Percentiles rank a stretch among this genome's conserved stretches.
Conservation (phyloP, 2,888 invertebrate genomes). For the Galeopsomyia nigrocyanea region DNA sequence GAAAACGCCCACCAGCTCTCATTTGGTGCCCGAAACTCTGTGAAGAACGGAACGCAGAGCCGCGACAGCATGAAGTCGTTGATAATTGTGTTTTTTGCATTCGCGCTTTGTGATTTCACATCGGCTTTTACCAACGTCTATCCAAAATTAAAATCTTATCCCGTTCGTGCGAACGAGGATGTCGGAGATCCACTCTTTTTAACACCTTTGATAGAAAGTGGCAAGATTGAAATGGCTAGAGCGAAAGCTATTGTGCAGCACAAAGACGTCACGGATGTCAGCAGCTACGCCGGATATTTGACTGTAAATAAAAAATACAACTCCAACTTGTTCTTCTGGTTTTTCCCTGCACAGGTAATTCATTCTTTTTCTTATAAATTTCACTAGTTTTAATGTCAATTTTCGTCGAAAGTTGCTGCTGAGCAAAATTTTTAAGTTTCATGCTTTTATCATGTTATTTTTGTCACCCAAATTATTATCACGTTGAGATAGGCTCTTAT, state of each 20-base stretch:
- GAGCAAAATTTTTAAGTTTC: not conserved
- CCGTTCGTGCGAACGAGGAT: constrained; percentile 48
- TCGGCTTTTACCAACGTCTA: constrained; percentile 54
- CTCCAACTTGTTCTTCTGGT: constrained; percentile 94
- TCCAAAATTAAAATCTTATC: constrained; percentile 58
- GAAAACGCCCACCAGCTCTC: too few species aligned
- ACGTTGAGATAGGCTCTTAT: not conserved
- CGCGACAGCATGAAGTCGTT: constrained; percentile 11
- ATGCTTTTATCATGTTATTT: too few species aligned
- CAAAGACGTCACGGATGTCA: constrained; percentile 73
- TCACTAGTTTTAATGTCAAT: not conserved
- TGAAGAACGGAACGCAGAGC: too few species aligned
- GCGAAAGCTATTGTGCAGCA: constrained; percentile 72
- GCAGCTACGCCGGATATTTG: constrained; percentile 85
- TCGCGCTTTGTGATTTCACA: constrained; percentile 6
- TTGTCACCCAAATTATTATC: not conserved
- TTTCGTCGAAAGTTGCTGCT: not conserved
- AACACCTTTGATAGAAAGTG: constrained; percentile 80
- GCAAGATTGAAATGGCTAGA: constrained; percentile 78
- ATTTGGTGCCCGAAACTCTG: too few species aligned
- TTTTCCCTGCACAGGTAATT: constrained; percentile 80
- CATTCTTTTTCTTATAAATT: not conserved
- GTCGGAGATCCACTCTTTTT: constrained; percentile 78
- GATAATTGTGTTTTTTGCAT: not conserved
- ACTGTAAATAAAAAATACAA: constrained; percentile 84